Conservation (phyloP, 2,797 vertebrate genomes). For the Botia kubotai region DNA sequence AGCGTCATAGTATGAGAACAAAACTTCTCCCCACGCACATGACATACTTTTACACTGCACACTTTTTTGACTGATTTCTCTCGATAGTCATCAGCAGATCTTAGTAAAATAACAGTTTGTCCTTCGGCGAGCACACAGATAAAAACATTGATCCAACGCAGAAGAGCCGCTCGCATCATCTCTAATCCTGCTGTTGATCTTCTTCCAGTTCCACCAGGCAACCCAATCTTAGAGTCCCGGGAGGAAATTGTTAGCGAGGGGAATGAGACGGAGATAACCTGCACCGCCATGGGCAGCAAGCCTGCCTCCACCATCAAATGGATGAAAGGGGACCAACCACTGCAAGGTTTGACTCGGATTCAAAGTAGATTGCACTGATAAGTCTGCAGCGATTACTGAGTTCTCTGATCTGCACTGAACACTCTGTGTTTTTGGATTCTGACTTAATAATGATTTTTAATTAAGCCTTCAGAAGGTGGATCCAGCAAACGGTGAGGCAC, state of each 20-base stretch:
- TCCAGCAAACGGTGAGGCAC: slow-evolving; percentile 11
- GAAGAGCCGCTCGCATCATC: slow-evolving; percentile 42
- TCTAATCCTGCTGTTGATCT: slow-evolving; percentile 63
- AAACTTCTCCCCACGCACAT: not conserved
- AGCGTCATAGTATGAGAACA: not conserved
- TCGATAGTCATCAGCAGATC: slow-evolving; percentile 35
- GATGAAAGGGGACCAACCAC: slow-evolving; percentile 94
- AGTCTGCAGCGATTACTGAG: slow-evolving; percentile 25
- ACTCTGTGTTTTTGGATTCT: slow-evolving; percentile 27
- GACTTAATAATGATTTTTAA: slow-evolving; percentile 48
- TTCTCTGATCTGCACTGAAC: slow-evolving; percentile 35
- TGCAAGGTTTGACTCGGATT: slow-evolving; percentile 81
- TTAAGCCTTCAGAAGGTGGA: slow-evolving; percentile 45
- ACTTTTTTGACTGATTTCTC: slow-evolving; percentile 11
- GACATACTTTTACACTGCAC: not conserved
- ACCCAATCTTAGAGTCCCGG: slow-evolving; percentile 90
- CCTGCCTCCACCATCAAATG: slow-evolving; percentile 93
- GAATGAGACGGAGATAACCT: slow-evolving; percentile 96
- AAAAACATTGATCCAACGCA: slow-evolving; percentile 52
- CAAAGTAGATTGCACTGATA: slow-evolving; percentile 41
- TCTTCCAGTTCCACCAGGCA: slow-evolving; percentile 89
- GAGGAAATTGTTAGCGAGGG: slow-evolving; percentile 92
- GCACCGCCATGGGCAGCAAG: slow-evolving; percentile 93
- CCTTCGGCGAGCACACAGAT: slow-evolving; percentile 21
- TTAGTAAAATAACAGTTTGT: slow-evolving; percentile 54